These are phyloP conservation scores for Quadroppia sp. DNA, from an alignment of 2,888 invertebrate genomes.

Conservation along the genomic window DNA sequence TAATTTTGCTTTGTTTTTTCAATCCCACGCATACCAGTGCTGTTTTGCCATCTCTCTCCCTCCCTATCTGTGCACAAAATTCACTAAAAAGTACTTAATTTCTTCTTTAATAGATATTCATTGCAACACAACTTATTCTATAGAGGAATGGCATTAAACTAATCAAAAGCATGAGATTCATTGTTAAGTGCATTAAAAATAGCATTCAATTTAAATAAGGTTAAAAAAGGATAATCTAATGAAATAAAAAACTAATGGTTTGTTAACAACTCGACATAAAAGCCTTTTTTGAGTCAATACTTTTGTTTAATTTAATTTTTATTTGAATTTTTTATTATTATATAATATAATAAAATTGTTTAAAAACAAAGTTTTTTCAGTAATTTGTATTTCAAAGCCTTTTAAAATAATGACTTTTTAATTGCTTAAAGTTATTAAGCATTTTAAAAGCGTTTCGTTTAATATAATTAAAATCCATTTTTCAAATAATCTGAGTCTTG, in stretches of 20 bases:
- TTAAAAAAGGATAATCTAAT: not conserved
- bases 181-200: not conserved
- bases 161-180: not conserved
- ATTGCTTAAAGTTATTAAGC: not conserved
- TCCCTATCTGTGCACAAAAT: not conserved
- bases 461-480: conserved; percentile 6
- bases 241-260: not conserved
- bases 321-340: too few species aligned
- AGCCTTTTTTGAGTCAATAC: not conserved
- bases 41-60: not conserved
- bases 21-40: conserved; percentile 20
- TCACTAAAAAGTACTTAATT: conserved; percentile 19
- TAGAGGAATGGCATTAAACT: not conserved
- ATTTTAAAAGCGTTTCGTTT: not conserved
- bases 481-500: not conserved
- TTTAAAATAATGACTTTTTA: conserved; percentile 6
- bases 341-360: too few species aligned
- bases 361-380: too few species aligned
- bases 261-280: not conserved
- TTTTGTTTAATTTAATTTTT: too few species aligned
- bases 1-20: conserved; percentile 35
- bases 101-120: conserved; percentile 12
- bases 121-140: not conserved
- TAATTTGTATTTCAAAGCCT: not conserved
- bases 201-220: not conserved